Conservation (phyloP, 2,888 invertebrate genomes). For the Rhamnusium bicolor region DNA sequence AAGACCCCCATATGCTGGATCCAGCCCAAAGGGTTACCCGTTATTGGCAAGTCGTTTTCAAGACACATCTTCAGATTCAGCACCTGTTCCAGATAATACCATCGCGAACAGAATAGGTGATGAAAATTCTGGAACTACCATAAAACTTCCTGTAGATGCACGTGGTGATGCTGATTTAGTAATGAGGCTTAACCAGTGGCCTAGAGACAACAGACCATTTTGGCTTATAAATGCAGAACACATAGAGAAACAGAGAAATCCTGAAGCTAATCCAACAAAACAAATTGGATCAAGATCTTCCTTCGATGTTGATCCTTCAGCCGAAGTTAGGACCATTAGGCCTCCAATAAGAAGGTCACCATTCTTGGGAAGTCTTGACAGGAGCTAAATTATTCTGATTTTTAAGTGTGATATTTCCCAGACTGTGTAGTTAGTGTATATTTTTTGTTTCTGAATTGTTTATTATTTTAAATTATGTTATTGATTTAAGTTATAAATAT, state of each 20-base stretch:
- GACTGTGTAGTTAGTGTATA: background rate
- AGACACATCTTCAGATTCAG: slow-evolving; percentile 43
- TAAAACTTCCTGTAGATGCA: slow-evolving; percentile 78
- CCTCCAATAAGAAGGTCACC: background rate
- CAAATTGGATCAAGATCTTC: background rate
- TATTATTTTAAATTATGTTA: background rate
- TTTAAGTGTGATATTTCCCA: slow-evolving; percentile 2
- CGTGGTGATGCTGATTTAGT: slow-evolving; percentile 77
- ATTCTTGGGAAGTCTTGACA: background rate
- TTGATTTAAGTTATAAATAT: background rate
- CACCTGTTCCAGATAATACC: slow-evolving; percentile 49
- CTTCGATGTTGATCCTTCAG: background rate
- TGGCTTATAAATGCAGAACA: slow-evolving; percentile 82
- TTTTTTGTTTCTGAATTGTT: background rate
- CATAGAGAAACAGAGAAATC: slow-evolving; percentile 71
- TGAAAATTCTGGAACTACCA: slow-evolving; percentile 69
- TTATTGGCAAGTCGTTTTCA: slow-evolving; percentile 71
- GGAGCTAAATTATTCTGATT: background rate
- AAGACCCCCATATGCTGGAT: slow-evolving; percentile 78
- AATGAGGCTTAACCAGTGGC: slow-evolving; percentile 77
- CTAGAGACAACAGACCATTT: slow-evolving; percentile 80
- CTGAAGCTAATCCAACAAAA: background rate
- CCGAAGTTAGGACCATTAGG: background rate
- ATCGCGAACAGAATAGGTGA: slow-evolving; percentile 74
- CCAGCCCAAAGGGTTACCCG: slow-evolving; percentile 76